Conservation (phyloP, 2,113 vertebrate genomes). For the Dasyurus viverrinus region DNA sequence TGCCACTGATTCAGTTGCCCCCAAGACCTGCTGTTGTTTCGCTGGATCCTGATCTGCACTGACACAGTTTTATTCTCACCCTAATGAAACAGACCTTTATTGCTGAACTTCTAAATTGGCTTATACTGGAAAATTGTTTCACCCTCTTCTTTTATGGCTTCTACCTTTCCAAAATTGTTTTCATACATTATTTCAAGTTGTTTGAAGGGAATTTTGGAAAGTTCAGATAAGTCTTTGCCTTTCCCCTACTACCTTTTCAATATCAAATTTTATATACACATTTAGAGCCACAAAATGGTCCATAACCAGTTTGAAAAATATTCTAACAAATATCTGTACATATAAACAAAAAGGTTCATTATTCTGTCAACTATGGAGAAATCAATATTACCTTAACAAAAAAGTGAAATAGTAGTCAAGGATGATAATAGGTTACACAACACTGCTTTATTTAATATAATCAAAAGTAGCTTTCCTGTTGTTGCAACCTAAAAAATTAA, state of each 20-base stretch:
- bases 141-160: neutral
- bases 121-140: neutral
- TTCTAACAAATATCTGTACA: neutral
- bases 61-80: neutral
- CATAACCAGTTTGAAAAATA: neutral
- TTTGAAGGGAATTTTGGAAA: neutral
- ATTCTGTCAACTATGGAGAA: neutral
- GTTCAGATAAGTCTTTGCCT: neutral
- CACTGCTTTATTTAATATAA: neutral
- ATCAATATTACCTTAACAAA: neutral
- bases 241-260: neutral
- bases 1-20: neutral
- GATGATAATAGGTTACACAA: neutral
- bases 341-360: neutral
- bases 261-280: neutral
- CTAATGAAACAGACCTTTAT: neutral
- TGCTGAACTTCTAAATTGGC: neutral
- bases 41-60: neutral
- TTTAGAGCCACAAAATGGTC: neutral
- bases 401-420: neutral
- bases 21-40: neutral
- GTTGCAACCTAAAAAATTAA: neutral
- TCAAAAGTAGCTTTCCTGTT: neutral
- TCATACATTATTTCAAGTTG: neutral
- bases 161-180: neutral